Conservation (phyloP, 2,113 vertebrate genomes). For the Mesembrinibis cayennensis region DNA sequence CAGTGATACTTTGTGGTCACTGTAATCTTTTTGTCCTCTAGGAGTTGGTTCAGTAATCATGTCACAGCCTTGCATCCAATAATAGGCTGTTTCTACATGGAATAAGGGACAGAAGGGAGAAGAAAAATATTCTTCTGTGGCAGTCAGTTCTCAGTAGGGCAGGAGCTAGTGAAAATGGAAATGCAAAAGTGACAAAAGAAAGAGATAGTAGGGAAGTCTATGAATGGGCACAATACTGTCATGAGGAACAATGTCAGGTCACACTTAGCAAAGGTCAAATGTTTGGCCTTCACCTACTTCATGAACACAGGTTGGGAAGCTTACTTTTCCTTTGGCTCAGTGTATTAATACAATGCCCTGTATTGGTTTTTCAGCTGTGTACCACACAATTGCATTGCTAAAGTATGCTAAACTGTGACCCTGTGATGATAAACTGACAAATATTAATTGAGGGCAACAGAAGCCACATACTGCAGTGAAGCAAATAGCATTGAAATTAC, state of each 20-base stretch:
- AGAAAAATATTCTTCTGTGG: background rate
- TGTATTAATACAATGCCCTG: fast-evolving
- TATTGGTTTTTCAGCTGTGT: background rate
- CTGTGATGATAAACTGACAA: background rate
- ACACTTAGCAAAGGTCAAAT: background rate
- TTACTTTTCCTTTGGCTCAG: background rate
- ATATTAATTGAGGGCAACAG: background rate
- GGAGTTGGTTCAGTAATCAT: background rate
- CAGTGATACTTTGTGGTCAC: background rate
- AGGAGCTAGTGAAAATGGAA: background rate
- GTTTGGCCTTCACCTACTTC: background rate
- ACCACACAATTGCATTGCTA: fast-evolving
- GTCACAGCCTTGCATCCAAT: background rate
- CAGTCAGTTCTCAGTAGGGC: background rate
- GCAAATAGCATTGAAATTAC: background rate
- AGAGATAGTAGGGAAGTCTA: background rate
- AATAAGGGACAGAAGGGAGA: background rate
- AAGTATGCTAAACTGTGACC: background rate
- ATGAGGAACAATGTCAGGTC: fast-evolving
- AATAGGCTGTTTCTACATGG: background rate
- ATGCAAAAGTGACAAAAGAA: fast-evolving
- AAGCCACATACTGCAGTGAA: background rate
- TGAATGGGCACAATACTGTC: fast-evolving
- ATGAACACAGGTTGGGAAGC: background rate
- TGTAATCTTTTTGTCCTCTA: background rate